These are phyloP conservation scores for Lochmaea capreae DNA, from an alignment of 2,888 invertebrate species.

Conservation along the genomic window DNA sequence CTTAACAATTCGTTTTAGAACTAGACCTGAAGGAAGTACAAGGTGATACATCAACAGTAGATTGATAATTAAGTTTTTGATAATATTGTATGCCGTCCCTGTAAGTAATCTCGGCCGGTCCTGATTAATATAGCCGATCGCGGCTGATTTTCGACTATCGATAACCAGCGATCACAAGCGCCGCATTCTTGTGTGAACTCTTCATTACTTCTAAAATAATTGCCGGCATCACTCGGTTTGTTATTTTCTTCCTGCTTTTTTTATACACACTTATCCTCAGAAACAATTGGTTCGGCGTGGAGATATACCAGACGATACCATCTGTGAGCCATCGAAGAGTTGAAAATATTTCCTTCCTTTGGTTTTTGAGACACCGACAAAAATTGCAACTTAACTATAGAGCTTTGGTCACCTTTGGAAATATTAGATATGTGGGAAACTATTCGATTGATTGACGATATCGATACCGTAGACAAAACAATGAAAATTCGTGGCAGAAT, in stretches of 20 bases:
- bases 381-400: conserved; percentile 16
- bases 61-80: not conserved
- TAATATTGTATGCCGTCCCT: conserved; percentile 10
- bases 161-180: conserved; percentile 57
- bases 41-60: no score
- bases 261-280: conserved; percentile 40
- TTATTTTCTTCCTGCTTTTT: conserved; percentile 45
- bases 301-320: conserved; percentile 34
- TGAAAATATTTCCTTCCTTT: conserved; percentile 27
- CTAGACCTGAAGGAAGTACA: no score
- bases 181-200: conserved; percentile 56
- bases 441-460: not conserved
- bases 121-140: conserved; percentile 56
- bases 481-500: no score
- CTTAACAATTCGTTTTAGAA: no score
- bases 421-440: not conserved
- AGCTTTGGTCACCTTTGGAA: not conserved
- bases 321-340: conserved; percentile 30
- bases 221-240: conserved; percentile 50
- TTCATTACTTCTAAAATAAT: conserved; percentile 56
- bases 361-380: conserved; percentile 20
- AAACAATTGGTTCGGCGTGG: conserved; percentile 42
- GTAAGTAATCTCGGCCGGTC: conserved; percentile 48
- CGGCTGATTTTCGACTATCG: conserved; percentile 54
- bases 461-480: no score